Base-by-base conservation (phyloP, 1,140 invertebrate species). In the Drosophila melanogaster region DNA sequence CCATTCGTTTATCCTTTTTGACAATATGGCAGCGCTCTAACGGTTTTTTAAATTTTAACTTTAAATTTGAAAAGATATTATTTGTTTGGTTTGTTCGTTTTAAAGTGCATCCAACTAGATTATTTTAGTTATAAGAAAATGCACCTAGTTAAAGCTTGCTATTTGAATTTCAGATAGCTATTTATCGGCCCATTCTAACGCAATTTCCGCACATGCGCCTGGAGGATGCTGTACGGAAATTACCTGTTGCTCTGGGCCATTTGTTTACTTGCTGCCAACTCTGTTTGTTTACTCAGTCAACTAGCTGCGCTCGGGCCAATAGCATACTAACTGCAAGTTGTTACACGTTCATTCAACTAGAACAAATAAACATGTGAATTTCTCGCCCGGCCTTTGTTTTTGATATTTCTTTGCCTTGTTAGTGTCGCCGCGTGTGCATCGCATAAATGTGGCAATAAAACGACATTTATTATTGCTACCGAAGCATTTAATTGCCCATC, bases 131-230 rank as follows among this genome's bases (percentile, higher is more conserved):
- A 10, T 30, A 2, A 10, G 30, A 1, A 2, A 30, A 8, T 6
- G 3, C 7, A 30, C 30, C 2, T 30, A 10, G 8, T 3, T 30
- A 10, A 2, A 3, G 30, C 7, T 8, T 30, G 30, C 7, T 30
- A 0, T 10, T 2, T 30, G 26, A 30, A 10, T 10, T 30, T 30
- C 2, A 30, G 7, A 10, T 10, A 30, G 30, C 30, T 7, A 30
- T 30, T 8, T 3, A 8, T 30, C 30, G 30, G 30, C 8, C 30
- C 10, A 19, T 14, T 49, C 33, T 40, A 14, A 0, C 12, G 26
- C n/a, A 33, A 12, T 12, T 43, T n/a, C 33, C 76, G 80, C 80
- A 76, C 80, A 85, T 83, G 80, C 80, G 81, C 77, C 61, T 26
- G 19, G 40, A 44, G 61, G 74, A 85, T 61, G 83, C 81, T 87